A percentile compares a stretch with the other conserved stretches of the same genome.
Evolutionary conservation across 2,797 vertebrate genomes (phyloP).

Genomic region (Chaetophractus vellerosus): DNA sequence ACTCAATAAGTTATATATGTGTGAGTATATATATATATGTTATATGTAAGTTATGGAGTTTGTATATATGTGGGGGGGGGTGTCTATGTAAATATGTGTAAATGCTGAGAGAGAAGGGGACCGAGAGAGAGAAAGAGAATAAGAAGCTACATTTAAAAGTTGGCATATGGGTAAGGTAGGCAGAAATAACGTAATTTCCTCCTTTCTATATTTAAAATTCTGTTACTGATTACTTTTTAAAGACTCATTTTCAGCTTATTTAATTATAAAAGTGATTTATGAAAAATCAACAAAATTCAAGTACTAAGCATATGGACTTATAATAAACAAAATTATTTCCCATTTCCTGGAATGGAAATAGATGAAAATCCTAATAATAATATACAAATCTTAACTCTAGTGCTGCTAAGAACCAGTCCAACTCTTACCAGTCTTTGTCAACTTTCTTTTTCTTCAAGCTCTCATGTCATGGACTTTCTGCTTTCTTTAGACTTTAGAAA

Average conservation of each 20-base stretch:
- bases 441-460: slow-evolving; percentile 54
- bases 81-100: no score
- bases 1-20: neutral
- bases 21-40: neutral
- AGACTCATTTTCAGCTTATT: neutral
- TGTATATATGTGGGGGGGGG: no score
- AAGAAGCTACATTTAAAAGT: neutral
- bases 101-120: neutral
- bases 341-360: neutral
- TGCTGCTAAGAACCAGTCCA: neutral
- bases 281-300: neutral
- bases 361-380: neutral
- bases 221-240: neutral
- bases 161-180: neutral
- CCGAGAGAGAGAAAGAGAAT: neutral
- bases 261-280: slow-evolving; percentile 11
- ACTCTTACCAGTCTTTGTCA: slow-evolving; percentile 6
- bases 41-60: no score
- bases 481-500: slow-evolving; percentile 15
- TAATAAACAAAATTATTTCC: slow-evolving; percentile 40
- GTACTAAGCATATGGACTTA: neutral
- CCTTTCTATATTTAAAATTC: neutral
- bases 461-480: slow-evolving; percentile 38
- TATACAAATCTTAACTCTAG: neutral
- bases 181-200: neutral